Percentiles rank a stretch among this genome's conserved stretches.
Conservation (phyloP, 1,140 invertebrate genomes). For the Metopolophium dirhodum region DNA sequence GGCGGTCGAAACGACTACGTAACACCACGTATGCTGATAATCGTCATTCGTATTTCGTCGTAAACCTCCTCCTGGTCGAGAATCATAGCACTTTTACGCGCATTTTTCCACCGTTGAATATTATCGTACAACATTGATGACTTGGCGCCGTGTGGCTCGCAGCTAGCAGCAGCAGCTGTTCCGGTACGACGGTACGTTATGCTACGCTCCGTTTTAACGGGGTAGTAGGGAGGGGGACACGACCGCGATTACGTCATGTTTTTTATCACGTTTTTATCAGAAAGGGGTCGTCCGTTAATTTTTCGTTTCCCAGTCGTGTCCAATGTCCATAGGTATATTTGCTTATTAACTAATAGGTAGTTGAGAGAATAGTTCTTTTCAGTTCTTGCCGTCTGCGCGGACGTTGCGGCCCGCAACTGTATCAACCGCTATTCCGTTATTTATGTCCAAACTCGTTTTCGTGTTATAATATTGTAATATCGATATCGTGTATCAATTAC, state of each 20-base stretch:
- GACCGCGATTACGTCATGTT: not conserved
- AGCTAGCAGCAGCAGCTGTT: not conserved
- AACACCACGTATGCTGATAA: not conserved
- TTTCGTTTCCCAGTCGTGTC: conserved; percentile 13
- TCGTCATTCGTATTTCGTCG: not conserved
- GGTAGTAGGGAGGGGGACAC: not conserved
- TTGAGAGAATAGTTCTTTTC: not conserved
- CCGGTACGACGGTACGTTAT: no score
- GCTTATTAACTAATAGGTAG: not conserved
- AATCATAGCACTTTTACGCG: not conserved
- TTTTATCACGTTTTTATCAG: conserved; percentile 44
- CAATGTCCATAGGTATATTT: conserved; percentile 13
- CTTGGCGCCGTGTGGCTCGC: not conserved
- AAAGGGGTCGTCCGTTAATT: conserved; percentile 46
- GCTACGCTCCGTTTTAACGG: not conserved
- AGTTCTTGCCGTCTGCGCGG: not conserved
- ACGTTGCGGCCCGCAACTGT: not conserved
- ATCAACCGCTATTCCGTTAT: not conserved
- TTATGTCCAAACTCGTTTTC: not conserved
- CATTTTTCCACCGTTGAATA: not conserved
- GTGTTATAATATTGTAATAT: not conserved
- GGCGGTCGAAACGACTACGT: not conserved
- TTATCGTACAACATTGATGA: not conserved
- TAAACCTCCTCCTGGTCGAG: not conserved
- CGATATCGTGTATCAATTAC: not conserved